Base-by-base conservation (phyloP, 1,140 invertebrate species). In the Halictus rubicundus region DNA sequence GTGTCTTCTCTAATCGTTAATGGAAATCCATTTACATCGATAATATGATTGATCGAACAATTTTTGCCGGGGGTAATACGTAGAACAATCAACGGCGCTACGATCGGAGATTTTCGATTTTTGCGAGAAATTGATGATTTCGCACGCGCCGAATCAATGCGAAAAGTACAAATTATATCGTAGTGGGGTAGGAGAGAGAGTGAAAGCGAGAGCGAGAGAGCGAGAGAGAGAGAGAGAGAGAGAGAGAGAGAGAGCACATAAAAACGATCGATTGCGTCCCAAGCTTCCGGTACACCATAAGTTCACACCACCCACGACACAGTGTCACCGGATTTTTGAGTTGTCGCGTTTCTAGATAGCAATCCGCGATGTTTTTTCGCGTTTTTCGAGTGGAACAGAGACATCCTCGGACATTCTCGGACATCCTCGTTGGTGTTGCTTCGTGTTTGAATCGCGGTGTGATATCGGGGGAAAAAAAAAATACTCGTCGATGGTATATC, bases 141-240 rank as follows among this genome's bases (percentile, higher is more conserved):
- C 21, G 7, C 2, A 7, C 54, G 54, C 54, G n/a, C 54, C 54
- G 8, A 57, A 7, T 21, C 54, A 57, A 57, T n/a, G 57, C 68
- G 46, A 68, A 63, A 39, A 39, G 46, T 66, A 71, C 68, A 70
- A 49, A 75, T 83, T 32, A 46, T 54, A 19, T 66, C 70, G 8
- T n/a, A n/a, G 25, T 57, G 54, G 39, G 61, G 25, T 42, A 61
- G 25, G 12, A 46, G 42, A 46, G 1, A 1, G 42, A 14, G 10
- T 46, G 10, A 0, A 2, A 46, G 42, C 12, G 42, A 12, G 42
- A 46, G 12, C 9, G 42, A 46, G 10, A 0, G 42, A 46, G 10
- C 10, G 42, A 46, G 10, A 3, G 42, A 46, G 12, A 0, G 37
- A 4, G 37, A 4, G 37, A 4, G 37, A 39, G 39, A 46, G 10